Evolutionary conservation across 2,797 vertebrate genomes (phyloP), one percentile per base, ranked within the genome.

Genomic region (Geotrypetes seraphini): DNA sequence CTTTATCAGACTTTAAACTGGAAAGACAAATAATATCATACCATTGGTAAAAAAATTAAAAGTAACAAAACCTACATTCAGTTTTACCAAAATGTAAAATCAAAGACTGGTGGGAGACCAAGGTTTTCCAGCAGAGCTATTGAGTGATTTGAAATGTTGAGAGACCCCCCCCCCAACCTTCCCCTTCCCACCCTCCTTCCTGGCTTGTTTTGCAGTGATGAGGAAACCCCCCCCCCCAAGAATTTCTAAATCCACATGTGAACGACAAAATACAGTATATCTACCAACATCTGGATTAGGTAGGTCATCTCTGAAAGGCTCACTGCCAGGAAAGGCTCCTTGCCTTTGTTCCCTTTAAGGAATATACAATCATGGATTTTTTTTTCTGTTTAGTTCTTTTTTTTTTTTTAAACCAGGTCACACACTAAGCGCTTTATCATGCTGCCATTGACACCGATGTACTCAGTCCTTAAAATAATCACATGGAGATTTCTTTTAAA

Each of bases 191-290:
- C 43, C 56, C 59, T 58, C 66, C 55, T 57, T 60, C 49, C n/a
- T n/a, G n/a, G 50, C 74, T 79, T 65, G 62, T 75, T 85, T 73
- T 76, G 81, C 72, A 63, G 62, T 82, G 72, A 84, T n/a, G 84
- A 84, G 68, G 59, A 80, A 79, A 12, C 81, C 78, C 75, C 83
- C 82, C n/a, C 83, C 77, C 73, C 77, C 85, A 72, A 71, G 84
- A 73, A 57, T 79, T 63, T 74, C 81, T 83, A 86, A 81, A 81
- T 87, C 85, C 87, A 88, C 78, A 40, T 69, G 68, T 81, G 83
- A 81, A 89, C 84, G 80, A 88, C 85, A 75, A 87, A 92, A 94
- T 82, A 90, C 89, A 82, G 84, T 83, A 88, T 86, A 73, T 83
- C 85, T 89, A 88, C 84, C 81, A 75, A 87, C 73, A 53, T 83